Percentiles rank a stretch among this genome's conserved stretches.
Evolutionary conservation across 2,888 invertebrate species (phyloP).

Genomic region (Hirudinaria manillensis): DNA sequence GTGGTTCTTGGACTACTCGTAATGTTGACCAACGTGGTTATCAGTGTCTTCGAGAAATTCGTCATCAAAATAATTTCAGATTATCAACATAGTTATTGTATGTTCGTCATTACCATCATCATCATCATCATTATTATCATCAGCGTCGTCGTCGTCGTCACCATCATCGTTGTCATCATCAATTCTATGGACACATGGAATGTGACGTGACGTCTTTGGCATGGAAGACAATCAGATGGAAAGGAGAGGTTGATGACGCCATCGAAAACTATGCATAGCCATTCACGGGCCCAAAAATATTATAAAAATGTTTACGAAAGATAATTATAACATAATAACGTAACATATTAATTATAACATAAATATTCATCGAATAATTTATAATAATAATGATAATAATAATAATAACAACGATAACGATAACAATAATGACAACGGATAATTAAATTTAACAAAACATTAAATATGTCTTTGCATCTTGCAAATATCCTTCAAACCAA

Average conservation of each 20-base stretch:
- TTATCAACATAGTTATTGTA: not conserved
- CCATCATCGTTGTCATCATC: not conserved
- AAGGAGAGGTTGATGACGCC: not conserved
- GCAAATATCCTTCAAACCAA: too few relatives aligned
- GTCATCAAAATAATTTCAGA: not conserved
- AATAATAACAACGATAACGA: too few relatives aligned
- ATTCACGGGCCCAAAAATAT: too few relatives aligned
- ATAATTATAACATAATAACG: too few relatives aligned
- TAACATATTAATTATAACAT: too few relatives aligned
- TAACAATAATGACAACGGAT: too few relatives aligned
- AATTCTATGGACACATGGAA: not conserved
- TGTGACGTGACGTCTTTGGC: not conserved
- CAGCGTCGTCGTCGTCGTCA: not conserved
- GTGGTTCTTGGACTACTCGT: not conserved
- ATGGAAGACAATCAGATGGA: not conserved
- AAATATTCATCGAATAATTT: too few relatives aligned
- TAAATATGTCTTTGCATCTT: too few relatives aligned
- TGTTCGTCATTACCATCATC: not conserved
- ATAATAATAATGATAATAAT: too few relatives aligned
- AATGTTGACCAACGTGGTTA: not conserved
- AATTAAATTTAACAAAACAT: too few relatives aligned
- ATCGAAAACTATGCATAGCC: not conserved
- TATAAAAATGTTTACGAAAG: too few relatives aligned
- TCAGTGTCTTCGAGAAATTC: not conserved
- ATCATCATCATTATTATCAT: not conserved